Evolutionary conservation across 2,888 invertebrate genomes (phyloP), one percentile per base, ranked within the genome.

Genomic region (Smittia sp.): DNA sequence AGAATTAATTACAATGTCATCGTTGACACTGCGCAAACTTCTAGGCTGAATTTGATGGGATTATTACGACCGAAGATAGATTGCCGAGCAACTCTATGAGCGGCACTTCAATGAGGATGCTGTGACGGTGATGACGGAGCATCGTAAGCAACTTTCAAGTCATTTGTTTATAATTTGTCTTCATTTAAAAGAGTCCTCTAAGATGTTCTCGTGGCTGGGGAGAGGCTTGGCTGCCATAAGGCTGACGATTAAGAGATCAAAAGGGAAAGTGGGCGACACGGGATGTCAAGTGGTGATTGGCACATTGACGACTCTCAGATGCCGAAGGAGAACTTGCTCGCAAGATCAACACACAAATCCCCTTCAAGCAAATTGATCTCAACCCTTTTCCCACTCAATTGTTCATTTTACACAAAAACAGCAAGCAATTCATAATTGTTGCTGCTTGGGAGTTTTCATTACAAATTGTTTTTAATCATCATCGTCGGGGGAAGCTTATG

Each of bases 151-250:
- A 58, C 22, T 58, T 58, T 22, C 58, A 58, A 58, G 58, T 58
- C 58, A 58, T 58, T 58, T 58, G 58, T 22, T 58, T 4, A 58
- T 58, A 58, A 58, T 58, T 58, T 58, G 58, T 58, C 58, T 58
- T 58, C 58, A 58, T 58, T 58, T 46, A 15, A n/a, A 3, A 6
- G 32, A 3, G 4, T 3, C 32, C 9, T 32, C 32, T 32, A 46
- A 46, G 15, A 46, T 2, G 2, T 46, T 46, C 46, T 46, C 11
- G 46, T 22, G n/a, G 52, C 52, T 20, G 2, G 58, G 58, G 58
- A 18, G 46, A 46, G 9, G 46, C 15, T 46, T 46, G 32, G n/a
- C 11, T n/a, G 46, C 11, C 58, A 58, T 13, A 18, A 58, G 18
- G 18, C 22, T 22, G 22, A 58, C n/a, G 58, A 58, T 58, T 58